Base-by-base conservation (phyloP, 2,888 invertebrate genomes). In the Antheraea yamamai region DNA sequence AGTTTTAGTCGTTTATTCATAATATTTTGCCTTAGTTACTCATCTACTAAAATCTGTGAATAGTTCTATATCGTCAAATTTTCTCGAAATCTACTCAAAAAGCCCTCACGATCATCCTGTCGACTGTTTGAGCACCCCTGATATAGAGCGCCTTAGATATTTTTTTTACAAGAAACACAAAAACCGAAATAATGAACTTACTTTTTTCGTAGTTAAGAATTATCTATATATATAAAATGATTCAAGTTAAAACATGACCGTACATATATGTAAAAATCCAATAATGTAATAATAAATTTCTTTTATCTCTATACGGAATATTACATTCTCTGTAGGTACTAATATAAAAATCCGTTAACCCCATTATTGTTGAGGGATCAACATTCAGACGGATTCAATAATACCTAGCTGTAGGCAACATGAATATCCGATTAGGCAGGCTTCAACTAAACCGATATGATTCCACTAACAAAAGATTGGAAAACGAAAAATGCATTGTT, bases 401-500 rank as follows among this genome's bases (percentile, higher is more conserved):
- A 51, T 68, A 74, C 39, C 64, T 73, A 64, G n/a, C 74, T 35
- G 70, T 74, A 55, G 68, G 70, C 55, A 74, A 39, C 58, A 79
- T 79, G 80, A 79, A 80, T 79, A 77, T 78, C 76, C 79, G 77
- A 77, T 80, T 76, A 75, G 61, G 30, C 20, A 35, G 30, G 74
- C 80, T 76, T 76, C 77, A 74, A 78, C 76, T 74, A 76, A 78
- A 77, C 77, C 76, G 78, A 77, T 76, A 72, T 71, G 74, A 75
- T 77, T 75, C 74, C 75, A 83, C 81, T 82, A 85, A 81, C 58
- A 75, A 75, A 75, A 81, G 80, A 79, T 76, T 75, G 75, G 39
- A 47, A 72, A 81, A 81, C 83, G 80, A 80, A 80, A 83, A 83
- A 83, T 79, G 79, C 78, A 78, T 79, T 81, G 77, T 77, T 81